These are phyloP conservation scores for Heliconius himera DNA, from an alignment of 1,140 invertebrate genomes.

Conservation along the genomic window DNA sequence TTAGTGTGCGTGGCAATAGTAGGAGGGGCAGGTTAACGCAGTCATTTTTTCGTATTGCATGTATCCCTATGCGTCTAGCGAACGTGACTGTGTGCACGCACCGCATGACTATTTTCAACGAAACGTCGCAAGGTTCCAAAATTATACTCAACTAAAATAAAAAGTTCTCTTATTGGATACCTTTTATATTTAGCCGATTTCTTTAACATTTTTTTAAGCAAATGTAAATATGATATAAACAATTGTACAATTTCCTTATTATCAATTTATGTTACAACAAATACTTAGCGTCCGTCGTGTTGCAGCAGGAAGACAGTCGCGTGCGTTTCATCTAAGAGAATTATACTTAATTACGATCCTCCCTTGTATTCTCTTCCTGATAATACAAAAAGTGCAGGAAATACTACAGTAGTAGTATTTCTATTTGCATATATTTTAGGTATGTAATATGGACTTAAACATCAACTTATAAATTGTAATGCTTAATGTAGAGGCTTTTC, in stretches of 20 bases:
- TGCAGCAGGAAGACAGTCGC: constrained; percentile 23
- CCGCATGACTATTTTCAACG: neutral
- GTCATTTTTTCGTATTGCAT: constrained; percentile 47
- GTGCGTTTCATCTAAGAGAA: constrained; percentile 22
- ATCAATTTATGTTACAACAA: constrained; percentile 20
- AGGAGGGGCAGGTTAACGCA: constrained; percentile 48
- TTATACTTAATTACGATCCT: constrained; percentile 24
- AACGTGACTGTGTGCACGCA: constrained; percentile 64
- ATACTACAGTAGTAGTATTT: neutral
- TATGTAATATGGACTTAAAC: neutral
- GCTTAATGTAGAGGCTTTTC: too few species aligned
- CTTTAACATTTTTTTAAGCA: neutral
- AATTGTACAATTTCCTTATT: constrained; percentile 25
- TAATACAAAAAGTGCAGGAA: constrained; percentile 7
- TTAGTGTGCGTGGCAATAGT: constrained; percentile 41
- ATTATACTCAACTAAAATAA: neutral
- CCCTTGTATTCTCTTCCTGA: constrained; percentile 24
- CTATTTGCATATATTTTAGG: neutral
- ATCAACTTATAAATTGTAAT: neutral
- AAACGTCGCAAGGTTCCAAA: neutral
- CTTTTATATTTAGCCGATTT: neutral
- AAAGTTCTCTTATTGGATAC: neutral
- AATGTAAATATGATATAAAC: neutral
- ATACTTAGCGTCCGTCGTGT: constrained; percentile 14
- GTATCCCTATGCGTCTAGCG: constrained; percentile 39